Conservation (phyloP, 1,140 invertebrate genomes). For the Trichonephila clavipes region DNA sequence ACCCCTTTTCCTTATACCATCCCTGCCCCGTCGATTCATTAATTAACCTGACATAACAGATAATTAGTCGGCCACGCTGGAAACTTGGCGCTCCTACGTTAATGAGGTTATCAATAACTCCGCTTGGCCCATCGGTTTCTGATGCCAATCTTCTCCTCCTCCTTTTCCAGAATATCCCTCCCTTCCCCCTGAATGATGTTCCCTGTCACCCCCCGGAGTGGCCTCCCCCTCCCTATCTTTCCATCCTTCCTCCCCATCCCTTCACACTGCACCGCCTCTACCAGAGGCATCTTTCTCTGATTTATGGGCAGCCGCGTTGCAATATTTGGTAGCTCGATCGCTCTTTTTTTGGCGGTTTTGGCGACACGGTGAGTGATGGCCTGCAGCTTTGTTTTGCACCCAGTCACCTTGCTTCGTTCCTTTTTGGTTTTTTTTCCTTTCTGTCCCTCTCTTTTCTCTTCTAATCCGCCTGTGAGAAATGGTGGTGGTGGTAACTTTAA, state of each 20-base stretch:
- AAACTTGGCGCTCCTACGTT: slow-evolving; percentile 68
- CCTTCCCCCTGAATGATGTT: slow-evolving; percentile 64
- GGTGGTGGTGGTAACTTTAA: not conserved
- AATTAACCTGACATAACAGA: slow-evolving; percentile 76
- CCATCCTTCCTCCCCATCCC: not conserved
- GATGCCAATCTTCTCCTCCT: slow-evolving; percentile 69
- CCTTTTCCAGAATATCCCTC: slow-evolving; percentile 57
- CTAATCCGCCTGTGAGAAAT: not conserved
- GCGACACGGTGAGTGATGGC: slow-evolving; percentile 41
- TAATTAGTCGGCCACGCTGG: slow-evolving; percentile 72
- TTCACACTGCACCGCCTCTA: not conserved
- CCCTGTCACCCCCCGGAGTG: slow-evolving; percentile 49
- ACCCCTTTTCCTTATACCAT: slow-evolving; percentile 47
- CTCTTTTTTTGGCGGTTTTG: slow-evolving; percentile 64
- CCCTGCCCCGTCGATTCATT: slow-evolving; percentile 53
- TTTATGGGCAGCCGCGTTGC: slow-evolving; percentile 49
- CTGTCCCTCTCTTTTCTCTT: not conserved
- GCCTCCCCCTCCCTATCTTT: slow-evolving; percentile 23
- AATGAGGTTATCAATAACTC: slow-evolving; percentile 76
- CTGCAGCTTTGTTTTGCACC: slow-evolving; percentile 11
- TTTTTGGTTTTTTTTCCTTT: not conserved
- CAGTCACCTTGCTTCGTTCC: not conserved
- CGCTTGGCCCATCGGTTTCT: slow-evolving; percentile 67
- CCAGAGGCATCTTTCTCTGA: slow-evolving; percentile 50
- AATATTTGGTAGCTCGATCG: slow-evolving; percentile 39